Conservation (phyloP, 2,113 vertebrate genomes). For the Callopanchax toddi region DNA sequence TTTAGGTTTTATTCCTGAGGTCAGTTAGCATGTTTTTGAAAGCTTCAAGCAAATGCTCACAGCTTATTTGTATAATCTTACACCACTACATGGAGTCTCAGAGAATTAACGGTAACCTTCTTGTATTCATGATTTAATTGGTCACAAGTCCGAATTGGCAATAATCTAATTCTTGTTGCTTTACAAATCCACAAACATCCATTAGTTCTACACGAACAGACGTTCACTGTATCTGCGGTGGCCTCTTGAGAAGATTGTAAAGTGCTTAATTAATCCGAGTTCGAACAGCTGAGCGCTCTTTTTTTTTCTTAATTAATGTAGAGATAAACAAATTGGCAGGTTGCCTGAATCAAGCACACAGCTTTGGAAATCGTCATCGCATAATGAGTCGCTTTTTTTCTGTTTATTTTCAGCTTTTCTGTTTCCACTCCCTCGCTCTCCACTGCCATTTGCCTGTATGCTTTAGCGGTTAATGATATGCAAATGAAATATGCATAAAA, state of each 20-base stretch:
- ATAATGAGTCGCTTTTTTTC: slow-evolving; percentile 77
- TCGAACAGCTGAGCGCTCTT: slow-evolving; percentile 65
- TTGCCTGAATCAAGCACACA: slow-evolving; percentile 70
- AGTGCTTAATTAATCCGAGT: slow-evolving; percentile 76
- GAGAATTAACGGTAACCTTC: slow-evolving; percentile 17
- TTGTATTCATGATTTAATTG: slow-evolving; percentile 15
- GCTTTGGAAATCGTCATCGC: slow-evolving; percentile 80
- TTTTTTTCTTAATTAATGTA: slow-evolving; percentile 76
- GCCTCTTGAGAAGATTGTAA: slow-evolving; percentile 60
- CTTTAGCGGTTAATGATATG: slow-evolving; percentile 96
- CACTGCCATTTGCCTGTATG: slow-evolving; percentile 82
- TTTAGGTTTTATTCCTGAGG: slow-evolving; percentile 50
- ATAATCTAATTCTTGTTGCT: slow-evolving; percentile 29
- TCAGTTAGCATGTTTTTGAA: slow-evolving; percentile 43
- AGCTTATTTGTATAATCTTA: slow-evolving; percentile 6
- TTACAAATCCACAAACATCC: slow-evolving; percentile 53
- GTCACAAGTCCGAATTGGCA: slow-evolving; percentile 29
- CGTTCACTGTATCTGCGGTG: slow-evolving; percentile 48
- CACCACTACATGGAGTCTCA: background rate
- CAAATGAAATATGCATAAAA: slow-evolving; percentile 99
- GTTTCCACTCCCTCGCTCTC: slow-evolving; percentile 80
- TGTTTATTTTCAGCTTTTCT: slow-evolving; percentile 86
- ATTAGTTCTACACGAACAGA: slow-evolving; percentile 49
- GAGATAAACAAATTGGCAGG: slow-evolving; percentile 78
- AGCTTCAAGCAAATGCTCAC: slow-evolving; percentile 17